Evolutionary conservation across 1,140 invertebrate genomes (phyloP).

Genomic region (Aradophagus sp.): DNA sequence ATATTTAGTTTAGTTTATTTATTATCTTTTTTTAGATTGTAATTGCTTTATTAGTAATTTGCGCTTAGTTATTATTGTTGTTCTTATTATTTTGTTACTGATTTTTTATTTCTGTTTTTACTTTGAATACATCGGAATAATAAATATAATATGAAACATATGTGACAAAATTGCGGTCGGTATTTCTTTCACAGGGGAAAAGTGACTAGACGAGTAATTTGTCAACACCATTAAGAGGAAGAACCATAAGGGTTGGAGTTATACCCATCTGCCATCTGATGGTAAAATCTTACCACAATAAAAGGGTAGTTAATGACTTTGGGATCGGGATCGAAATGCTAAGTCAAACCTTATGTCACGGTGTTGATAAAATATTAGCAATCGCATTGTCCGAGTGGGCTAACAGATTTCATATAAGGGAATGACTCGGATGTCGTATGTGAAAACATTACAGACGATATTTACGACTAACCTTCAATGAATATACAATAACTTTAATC

Average conservation of each 20-base stretch:
- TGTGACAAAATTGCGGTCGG: slow-evolving; percentile 64
- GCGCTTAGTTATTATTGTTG: too few species aligned
- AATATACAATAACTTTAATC: slow-evolving; percentile 50
- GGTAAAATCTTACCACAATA: slow-evolving; percentile 64
- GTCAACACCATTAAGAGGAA: slow-evolving; percentile 73
- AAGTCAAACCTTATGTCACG: slow-evolving; percentile 65
- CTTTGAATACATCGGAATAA: too few species aligned
- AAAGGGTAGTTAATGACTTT: slow-evolving; percentile 73
- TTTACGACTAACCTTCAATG: slow-evolving; percentile 45
- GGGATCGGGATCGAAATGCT: slow-evolving; percentile 58
- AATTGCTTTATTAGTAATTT: too few species aligned
- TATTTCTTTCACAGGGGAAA: slow-evolving; percentile 62
- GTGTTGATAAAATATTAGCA: slow-evolving; percentile 73
- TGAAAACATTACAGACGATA: slow-evolving; percentile 55
- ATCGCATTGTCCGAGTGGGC: slow-evolving; percentile 57
- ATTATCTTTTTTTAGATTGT: too few species aligned
- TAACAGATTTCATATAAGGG: slow-evolving; percentile 63
- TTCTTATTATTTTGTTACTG: too few species aligned
- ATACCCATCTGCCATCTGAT: slow-evolving; percentile 70
- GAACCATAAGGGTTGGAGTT: slow-evolving; percentile 69
- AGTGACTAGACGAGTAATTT: slow-evolving; percentile 75
- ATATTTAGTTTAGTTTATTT: too few species aligned
- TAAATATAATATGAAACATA: too few species aligned
- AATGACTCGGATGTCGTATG: slow-evolving; percentile 37
- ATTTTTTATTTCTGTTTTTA: too few species aligned